These are phyloP conservation scores for Cephalophus harveyi DNA, from an alignment of 2,113 vertebrate genomes.

Conservation along the genomic window DNA sequence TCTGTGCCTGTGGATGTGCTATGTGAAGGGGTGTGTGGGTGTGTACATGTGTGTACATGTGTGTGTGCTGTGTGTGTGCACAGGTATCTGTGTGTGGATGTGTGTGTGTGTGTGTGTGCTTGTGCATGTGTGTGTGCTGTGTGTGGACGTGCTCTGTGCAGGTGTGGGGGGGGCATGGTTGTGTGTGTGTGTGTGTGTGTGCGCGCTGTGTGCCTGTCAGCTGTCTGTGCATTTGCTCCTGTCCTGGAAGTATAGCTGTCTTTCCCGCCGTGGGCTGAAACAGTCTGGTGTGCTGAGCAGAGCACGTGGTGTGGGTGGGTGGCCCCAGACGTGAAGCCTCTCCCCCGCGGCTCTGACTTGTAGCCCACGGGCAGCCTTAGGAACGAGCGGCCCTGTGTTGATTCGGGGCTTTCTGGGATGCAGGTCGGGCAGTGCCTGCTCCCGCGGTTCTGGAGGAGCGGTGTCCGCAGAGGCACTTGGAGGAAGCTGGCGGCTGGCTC, in stretches of 20 bases:
- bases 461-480: accelerated
- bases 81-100: too few species aligned
- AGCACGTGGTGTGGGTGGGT: accelerated
- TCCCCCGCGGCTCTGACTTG: neutral
- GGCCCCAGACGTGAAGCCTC: too few species aligned
- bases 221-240: accelerated
- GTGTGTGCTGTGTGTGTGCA: too few species aligned
- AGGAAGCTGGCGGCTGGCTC: accelerated
- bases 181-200: neutral
- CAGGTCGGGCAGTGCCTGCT: accelerated
- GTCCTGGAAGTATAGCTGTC: neutral
- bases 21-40: too few species aligned
- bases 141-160: neutral
- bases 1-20: accelerated
- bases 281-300: accelerated
- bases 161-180: neutral
- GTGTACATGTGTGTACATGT: neutral
- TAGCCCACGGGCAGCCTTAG: neutral
- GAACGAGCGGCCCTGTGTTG: accelerated
- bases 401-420: neutral
- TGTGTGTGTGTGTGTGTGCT: accelerated
- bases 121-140: accelerated
- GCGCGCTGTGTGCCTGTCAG: accelerated
- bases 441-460: accelerated
- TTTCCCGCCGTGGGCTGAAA: accelerated